Conservation (phyloP, 2,888 invertebrate genomes). For the Drosophila dives region DNA sequence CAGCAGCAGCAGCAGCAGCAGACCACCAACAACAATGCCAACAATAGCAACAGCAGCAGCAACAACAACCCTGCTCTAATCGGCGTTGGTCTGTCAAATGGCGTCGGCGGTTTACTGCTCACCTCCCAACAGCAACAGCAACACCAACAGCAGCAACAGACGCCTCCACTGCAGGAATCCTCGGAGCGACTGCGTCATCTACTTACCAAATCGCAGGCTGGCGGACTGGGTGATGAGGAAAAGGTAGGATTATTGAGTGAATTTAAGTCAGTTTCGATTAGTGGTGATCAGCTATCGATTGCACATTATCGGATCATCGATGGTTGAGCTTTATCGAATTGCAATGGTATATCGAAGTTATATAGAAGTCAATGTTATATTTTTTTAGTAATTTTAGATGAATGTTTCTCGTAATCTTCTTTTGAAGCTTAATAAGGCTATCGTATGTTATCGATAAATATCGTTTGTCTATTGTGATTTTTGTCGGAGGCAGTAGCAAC, state of each 20-base stretch:
- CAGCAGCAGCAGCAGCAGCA: constrained; percentile 60
- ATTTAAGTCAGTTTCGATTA: neutral
- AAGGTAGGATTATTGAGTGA: constrained; percentile 56
- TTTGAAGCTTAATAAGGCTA: neutral
- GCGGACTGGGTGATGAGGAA: constrained; percentile 76
- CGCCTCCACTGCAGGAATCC: constrained; percentile 79
- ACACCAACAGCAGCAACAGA: constrained; percentile 55
- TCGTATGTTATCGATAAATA: no score
- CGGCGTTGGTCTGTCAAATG: constrained; percentile 69
- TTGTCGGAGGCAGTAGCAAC: no score
- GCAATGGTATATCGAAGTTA: neutral
- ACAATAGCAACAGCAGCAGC: constrained; percentile 61
- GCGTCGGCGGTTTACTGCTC: constrained; percentile 69
- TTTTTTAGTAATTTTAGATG: neutral
- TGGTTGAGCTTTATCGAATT: neutral
- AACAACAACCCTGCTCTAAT: constrained; percentile 48
- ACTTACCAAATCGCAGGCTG: constrained; percentile 83
- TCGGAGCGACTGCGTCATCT: constrained; percentile 86
- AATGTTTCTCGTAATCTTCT: neutral
- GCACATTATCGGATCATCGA: neutral
- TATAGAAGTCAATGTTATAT: neutral
- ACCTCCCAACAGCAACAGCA: constrained; percentile 61
- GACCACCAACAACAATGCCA: constrained; percentile 40
- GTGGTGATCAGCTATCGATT: neutral
- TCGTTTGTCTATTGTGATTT: no score